Evolutionary conservation across 2,888 invertebrate species (phyloP).

Genomic region (Melieria omissa): DNA sequence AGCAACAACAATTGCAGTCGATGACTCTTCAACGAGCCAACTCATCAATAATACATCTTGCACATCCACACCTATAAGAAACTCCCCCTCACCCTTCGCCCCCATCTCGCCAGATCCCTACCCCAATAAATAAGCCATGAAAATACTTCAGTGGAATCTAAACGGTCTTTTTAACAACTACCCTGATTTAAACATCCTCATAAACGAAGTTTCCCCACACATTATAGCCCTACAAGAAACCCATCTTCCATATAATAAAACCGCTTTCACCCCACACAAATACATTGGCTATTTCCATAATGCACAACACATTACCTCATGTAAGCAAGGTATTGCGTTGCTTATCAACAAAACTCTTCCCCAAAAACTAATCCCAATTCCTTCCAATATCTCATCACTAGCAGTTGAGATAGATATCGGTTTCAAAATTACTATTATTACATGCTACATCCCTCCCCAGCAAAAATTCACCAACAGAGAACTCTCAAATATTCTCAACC

Average conservation of each 20-base stretch:
- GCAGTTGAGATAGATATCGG: slow-evolving; percentile 23
- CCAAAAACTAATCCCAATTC: slow-evolving; percentile 24
- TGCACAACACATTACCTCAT: slow-evolving; percentile 10
- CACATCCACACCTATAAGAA: not conserved
- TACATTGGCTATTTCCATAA: slow-evolving; percentile 36
- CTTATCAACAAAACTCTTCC: slow-evolving; percentile 37
- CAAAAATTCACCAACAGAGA: slow-evolving; percentile 23
- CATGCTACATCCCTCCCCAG: slow-evolving; percentile 33
- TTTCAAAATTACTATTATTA: slow-evolving; percentile 22
- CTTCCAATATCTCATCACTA: slow-evolving; percentile 22
- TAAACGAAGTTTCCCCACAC: slow-evolving; percentile 32
- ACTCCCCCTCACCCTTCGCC: no score
- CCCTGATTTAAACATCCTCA: slow-evolving; percentile 29
- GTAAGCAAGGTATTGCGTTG: slow-evolving; percentile 37
- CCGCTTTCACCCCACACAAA: slow-evolving; percentile 16
- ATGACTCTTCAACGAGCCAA: not conserved
- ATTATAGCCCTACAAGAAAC: slow-evolving; percentile 43
- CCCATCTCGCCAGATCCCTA: not conserved
- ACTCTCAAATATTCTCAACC: no score
- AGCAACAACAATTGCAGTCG: not conserved
- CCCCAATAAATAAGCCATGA: no score
- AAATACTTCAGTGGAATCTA: no score
- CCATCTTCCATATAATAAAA: slow-evolving; percentile 26
- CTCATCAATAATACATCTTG: not conserved
- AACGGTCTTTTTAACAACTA: slow-evolving; percentile 30